Base-by-base conservation (phyloP, 2,888 invertebrate species). In the Caenorhabditis angaria region DNA sequence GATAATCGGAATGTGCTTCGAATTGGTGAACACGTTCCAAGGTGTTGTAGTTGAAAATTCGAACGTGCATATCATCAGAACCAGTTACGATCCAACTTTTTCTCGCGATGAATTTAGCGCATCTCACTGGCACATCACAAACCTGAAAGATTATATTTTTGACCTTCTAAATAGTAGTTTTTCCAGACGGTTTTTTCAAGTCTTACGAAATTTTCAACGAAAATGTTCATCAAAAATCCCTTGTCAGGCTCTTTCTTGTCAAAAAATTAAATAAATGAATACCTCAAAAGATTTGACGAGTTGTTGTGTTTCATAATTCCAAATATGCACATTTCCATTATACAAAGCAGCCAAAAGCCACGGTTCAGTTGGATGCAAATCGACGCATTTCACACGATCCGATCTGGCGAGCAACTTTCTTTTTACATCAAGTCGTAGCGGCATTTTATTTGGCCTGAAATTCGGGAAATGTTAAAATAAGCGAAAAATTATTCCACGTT, bases 61-160 rank as follows among this genome's bases (percentile, higher is more conserved):
- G 91, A 28, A 99, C 93, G 53, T 82, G 78, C 87, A 87, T 87
- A 71, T 87, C 87, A 63, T 87, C 96, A 0, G 97, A 97, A 22
- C 99, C 99, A 1, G 96, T 94, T 58, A 99, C 92, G 58, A 99
- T 92, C 99, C 99, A 99, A 89, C 97, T 97, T 88, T 99, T 99
- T 47, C 99, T 91, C 1, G 96, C 93, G 12, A 99, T 94, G 89
- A 99, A 99, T 85, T 94, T 94, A 0, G 95, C 95, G 0, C 95
- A 93, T 83, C 99, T 91, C 4, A 99, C 97, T 0, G 99, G 99
- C 29, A 97, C 90, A 88, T 97, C 97, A 88, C 97, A 97, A 3
- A 92, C 91, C 90, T 91, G 88, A 81, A 41, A 41, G 14, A 41
- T 18, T 10, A 12, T 41, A 18, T n/a, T n/a, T n/a, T n/a, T n/a